Evolutionary conservation across 2,113 vertebrate genomes (phyloP), one percentile per base, ranked within the genome.

Genomic region (Alosa alosa): DNA sequence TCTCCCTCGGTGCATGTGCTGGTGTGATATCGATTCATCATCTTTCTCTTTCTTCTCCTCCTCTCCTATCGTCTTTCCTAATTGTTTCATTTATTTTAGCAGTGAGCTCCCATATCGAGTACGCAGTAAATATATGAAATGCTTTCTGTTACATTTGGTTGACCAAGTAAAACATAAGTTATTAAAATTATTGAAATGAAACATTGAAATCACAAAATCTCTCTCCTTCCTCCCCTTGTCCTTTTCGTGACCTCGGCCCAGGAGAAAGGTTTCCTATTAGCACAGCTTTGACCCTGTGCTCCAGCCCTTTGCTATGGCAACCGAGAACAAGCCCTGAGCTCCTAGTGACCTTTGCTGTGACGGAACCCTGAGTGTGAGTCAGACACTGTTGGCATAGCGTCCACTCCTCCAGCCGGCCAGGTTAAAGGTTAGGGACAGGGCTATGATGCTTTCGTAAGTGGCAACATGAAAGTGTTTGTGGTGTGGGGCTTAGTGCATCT

Each of bases 211-310:
- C 31, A 18, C 72, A 39, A 41, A 78, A 31, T 82, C 44, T 47
- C 45, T 47, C 45, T 47, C 60, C 36, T 44, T 41, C 75, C 50
- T 36, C 15, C 39, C 10, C 50, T 52, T 86, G 84, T 86, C 89
- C 84, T 88, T 78, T 86, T 20, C 45, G 17, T 87, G 81, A 87
- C 86, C 86, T 81, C 44, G 20, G 46, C n/a, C 36, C 75, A 0
- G 6, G 60, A 83, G 17, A 87, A 85, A 87, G 75, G 82, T 85
- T 75, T 55, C 44, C 87, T 81, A 86, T 84, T 87, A 81, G 75
- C 86, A 82, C 81, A 86, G 82, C 86, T 83, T 87, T 87, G 84
- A 89, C 84, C 81, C 86, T 82, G 31, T 87, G 81, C 81, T 85
- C 55, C 82, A 57, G 31, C 47, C 41, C 47, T 17, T n/a, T 75